Evolutionary conservation across 2,113 vertebrate species (phyloP).

Genomic region (Baryphthengus martii): DNA sequence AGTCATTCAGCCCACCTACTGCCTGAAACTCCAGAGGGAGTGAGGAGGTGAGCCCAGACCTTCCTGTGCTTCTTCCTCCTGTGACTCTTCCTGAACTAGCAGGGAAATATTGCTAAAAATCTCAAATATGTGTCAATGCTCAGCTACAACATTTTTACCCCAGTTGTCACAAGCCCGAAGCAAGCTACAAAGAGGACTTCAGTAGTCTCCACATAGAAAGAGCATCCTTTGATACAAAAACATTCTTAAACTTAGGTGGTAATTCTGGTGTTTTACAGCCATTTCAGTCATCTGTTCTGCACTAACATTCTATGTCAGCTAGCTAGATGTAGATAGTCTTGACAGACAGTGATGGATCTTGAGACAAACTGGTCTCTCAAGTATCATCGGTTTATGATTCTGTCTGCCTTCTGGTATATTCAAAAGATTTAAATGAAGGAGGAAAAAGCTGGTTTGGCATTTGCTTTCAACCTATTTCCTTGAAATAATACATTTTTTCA

Average conservation of each 20-base stretch:
- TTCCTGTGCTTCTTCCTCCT: not conserved
- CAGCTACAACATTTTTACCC: not conserved
- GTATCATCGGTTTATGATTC: not conserved
- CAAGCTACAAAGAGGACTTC: not conserved
- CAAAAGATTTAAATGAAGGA: conserved; percentile 17
- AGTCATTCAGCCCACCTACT: not conserved
- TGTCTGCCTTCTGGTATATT: not conserved
- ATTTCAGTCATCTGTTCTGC: conserved; percentile 16
- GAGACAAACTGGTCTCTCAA: not conserved
- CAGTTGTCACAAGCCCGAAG: not conserved
- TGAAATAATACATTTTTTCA: not conserved
- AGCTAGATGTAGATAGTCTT: conserved; percentile 1
- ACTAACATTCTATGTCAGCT: not conserved
- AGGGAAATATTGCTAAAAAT: not conserved
- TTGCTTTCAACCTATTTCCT: conserved; percentile 28
- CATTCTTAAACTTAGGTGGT: not conserved
- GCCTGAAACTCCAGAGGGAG: not conserved
- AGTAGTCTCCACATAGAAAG: not conserved
- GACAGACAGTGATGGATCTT: not conserved
- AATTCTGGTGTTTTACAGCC: not conserved
- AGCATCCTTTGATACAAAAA: conserved; percentile 1
- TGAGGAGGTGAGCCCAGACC: not conserved
- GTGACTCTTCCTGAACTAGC: not conserved
- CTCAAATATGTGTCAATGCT: not conserved
- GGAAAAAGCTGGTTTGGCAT: not conserved